Percentiles rank a stretch among this genome's conserved stretches.
Evolutionary conservation across 2,113 vertebrate species (phyloP).

Genomic region (Sylvia atricapilla): DNA sequence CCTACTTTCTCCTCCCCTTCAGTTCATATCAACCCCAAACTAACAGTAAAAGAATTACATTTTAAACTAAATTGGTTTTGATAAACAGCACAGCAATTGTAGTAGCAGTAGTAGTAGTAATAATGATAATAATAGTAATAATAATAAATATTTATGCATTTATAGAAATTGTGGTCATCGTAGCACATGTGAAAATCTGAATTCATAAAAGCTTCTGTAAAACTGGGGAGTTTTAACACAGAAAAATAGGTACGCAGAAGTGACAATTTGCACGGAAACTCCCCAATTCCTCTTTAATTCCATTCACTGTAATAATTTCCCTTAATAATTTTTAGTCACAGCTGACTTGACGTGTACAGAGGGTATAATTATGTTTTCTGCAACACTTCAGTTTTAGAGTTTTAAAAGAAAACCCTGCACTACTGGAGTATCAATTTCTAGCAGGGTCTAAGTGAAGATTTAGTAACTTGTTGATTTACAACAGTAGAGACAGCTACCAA

Average conservation of each 20-base stretch:
- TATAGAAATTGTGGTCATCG: neutral
- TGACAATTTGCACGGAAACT: neutral
- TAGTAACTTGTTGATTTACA: constrained; percentile 32
- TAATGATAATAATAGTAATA: neutral
- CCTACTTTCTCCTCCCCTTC: neutral
- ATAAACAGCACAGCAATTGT: neutral
- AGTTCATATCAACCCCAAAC: neutral
- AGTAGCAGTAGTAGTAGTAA: neutral
- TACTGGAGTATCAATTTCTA: neutral
- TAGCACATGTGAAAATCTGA: neutral
- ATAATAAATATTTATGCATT: neutral
- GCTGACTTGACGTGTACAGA: neutral
- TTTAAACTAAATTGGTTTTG: neutral
- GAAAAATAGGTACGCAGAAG: neutral
- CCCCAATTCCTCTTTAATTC: neutral
- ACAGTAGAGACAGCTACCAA: neutral
- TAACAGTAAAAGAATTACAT: neutral
- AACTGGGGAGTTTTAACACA: neutral
- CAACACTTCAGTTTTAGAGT: neutral
- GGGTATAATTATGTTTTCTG: neutral
- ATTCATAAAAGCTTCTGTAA: neutral
- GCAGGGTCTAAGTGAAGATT: neutral
- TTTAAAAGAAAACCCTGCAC: neutral
- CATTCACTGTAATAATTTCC: neutral
- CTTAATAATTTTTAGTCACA: constrained; percentile 10